Evolutionary conservation across 2,113 vertebrate genomes (phyloP).

Genomic region (Mirza zaza): DNA sequence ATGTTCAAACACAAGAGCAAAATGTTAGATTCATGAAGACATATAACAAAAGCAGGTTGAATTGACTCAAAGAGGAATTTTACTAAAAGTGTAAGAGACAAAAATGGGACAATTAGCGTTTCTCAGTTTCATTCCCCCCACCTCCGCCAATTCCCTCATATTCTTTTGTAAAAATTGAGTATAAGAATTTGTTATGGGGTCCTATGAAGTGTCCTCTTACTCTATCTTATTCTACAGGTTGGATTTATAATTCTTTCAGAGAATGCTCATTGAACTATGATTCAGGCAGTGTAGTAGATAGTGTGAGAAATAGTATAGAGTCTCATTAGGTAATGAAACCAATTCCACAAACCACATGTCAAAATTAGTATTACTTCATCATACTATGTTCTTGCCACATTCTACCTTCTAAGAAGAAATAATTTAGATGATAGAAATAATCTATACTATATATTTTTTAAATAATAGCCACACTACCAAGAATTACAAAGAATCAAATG

Average conservation of each 20-base stretch:
- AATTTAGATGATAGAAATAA: constrained; percentile 18
- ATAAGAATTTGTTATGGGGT: background rate
- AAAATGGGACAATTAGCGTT: background rate
- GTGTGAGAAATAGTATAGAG: background rate
- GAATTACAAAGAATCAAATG: constrained; percentile 4
- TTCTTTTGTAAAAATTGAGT: background rate
- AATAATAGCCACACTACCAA: background rate
- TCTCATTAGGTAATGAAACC: background rate
- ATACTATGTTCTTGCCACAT: background rate
- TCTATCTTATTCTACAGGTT: background rate
- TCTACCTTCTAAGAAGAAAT: constrained; percentile 15
- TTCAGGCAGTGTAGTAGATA: background rate
- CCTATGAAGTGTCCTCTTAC: background rate
- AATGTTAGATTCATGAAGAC: background rate
- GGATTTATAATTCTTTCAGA: background rate
- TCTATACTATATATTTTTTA: background rate
- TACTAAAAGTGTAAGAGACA: background rate
- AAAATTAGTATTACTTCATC: background rate
- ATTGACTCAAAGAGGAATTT: background rate
- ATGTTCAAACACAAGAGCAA: background rate
- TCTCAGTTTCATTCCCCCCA: background rate
- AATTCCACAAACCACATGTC: background rate
- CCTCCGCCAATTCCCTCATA: background rate
- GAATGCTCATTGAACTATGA: background rate
- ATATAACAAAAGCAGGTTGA: background rate